Conservation (phyloP, 2,113 vertebrate genomes). For the Calidris pugnax region DNA sequence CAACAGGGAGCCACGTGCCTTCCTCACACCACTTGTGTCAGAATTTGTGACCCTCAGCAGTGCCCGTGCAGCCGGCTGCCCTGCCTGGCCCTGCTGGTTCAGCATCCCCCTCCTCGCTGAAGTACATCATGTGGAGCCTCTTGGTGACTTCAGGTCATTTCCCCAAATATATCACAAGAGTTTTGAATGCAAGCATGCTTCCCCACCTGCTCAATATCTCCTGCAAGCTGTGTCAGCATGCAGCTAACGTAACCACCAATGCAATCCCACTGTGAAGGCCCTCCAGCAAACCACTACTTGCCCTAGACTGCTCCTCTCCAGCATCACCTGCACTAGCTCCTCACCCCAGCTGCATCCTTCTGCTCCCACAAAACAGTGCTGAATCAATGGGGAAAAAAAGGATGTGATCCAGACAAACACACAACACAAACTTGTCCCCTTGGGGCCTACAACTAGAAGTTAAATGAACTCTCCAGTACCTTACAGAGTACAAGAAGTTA, state of each 20-base stretch:
- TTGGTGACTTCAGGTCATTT: fast-evolving
- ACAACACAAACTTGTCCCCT: neutral
- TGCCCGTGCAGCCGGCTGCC: fast-evolving
- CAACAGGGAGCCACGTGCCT: fast-evolving
- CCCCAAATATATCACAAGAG: too few species aligned
- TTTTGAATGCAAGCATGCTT: fast-evolving
- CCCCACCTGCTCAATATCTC: fast-evolving
- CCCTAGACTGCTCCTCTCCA: fast-evolving
- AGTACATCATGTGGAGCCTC: neutral
- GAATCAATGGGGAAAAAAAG: neutral
- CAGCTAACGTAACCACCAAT: neutral
- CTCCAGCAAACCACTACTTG: neutral
- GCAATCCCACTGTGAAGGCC: fast-evolving
- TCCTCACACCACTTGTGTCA: fast-evolving
- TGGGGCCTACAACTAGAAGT: neutral
- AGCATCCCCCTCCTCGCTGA: neutral
- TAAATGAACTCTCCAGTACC: neutral
- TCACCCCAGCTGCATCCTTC: neutral
- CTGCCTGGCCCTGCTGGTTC: neutral
- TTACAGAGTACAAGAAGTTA: neutral
- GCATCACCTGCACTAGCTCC: neutral
- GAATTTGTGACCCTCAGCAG: neutral
- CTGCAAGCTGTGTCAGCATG: neutral
- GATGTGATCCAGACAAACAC: neutral
- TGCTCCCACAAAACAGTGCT: neutral